Evolutionary conservation across 2,888 invertebrate genomes (phyloP).

Genomic region (Ferrisia virgata): DNA sequence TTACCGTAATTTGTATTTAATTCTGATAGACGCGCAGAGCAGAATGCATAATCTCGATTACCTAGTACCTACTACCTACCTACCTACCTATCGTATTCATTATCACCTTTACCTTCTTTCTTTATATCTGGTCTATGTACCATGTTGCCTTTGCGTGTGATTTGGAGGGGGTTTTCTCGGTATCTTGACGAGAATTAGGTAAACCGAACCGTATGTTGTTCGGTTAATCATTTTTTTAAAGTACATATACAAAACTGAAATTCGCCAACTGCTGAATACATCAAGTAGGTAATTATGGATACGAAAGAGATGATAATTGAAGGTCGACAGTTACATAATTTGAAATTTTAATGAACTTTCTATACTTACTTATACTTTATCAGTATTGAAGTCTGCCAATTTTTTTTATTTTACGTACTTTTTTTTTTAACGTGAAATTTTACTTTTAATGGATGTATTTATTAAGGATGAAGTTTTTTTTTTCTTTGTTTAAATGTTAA

Average conservation of each 20-base stretch:
- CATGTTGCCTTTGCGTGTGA: not conserved
- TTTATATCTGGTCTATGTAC: too few relatives aligned
- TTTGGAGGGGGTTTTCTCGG: not conserved
- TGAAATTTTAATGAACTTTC: not conserved
- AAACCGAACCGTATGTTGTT: too few relatives aligned
- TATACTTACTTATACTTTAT: not conserved
- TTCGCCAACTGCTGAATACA: not conserved
- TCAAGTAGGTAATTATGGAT: not conserved
- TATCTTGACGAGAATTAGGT: not conserved
- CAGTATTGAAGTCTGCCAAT: too few relatives aligned
- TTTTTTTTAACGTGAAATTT: too few relatives aligned
- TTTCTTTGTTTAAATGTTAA: not conserved
- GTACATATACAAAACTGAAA: too few relatives aligned
- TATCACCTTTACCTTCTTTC: too few relatives aligned
- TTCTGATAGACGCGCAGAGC: too few relatives aligned
- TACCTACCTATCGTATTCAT: conserved; percentile 6
- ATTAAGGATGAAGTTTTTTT: too few relatives aligned
- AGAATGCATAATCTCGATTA: conserved; percentile 21
- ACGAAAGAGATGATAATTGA: not conserved
- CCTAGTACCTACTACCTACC: too few relatives aligned
- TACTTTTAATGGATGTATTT: too few relatives aligned
- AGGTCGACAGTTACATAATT: not conserved
- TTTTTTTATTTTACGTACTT: too few relatives aligned
- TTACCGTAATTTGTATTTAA: conserved; percentile 12
- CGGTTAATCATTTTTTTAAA: not conserved